Base-by-base conservation (phyloP, 2,888 invertebrate genomes). In the Amphiduros pacificus region DNA sequence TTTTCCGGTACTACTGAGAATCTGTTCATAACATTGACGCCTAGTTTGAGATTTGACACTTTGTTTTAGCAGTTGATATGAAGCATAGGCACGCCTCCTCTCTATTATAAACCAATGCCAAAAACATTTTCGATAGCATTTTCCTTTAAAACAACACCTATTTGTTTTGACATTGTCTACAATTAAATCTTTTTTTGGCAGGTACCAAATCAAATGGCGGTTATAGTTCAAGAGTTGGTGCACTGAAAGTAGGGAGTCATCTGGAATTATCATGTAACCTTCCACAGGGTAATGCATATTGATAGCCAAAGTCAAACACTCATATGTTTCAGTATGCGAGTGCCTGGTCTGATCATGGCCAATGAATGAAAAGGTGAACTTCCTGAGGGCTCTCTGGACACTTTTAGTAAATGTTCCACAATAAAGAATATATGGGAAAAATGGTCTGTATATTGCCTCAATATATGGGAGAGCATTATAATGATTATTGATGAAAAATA, bases 371-470 rank as follows among this genome's bases (percentile, higher is more conserved):
- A 65, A 20, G 3, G 40, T 29, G 28, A 60, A 60, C 1, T 20
- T 20, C 11, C 41, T 5, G n/a, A n/a, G n/a, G n/a, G n/a, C n/a
- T n/a, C n/a, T n/a, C n/a, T n/a, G n/a, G n/a, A n/a, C n/a, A 41
- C 67, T 58, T 3, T 54, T 59, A 6, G 29, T 2, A 17, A n/a
- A 41, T 11, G 70, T 67, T 27, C 70, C 70, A 55, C 70, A 70
- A 54, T 67, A 70, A 17, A 70, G 27, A 6, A 68, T 63, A 50
- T 62, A 40, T 5, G 68, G 69, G 40, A 69, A 70, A 50, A 67
- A 66, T 20, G 61, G 50, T n/a, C 69, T 36, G 40, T 70, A 70
- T 9, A 70, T 56, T 1, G 56, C 28, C 58, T 70, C 70, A 22
- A 67, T 20, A 28, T 65, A 63, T n/a, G 68, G 70, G 31, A 70